Evolutionary conservation across 2,797 vertebrate genomes (phyloP).

Genomic region (Poeciliopsis gracilis): DNA sequence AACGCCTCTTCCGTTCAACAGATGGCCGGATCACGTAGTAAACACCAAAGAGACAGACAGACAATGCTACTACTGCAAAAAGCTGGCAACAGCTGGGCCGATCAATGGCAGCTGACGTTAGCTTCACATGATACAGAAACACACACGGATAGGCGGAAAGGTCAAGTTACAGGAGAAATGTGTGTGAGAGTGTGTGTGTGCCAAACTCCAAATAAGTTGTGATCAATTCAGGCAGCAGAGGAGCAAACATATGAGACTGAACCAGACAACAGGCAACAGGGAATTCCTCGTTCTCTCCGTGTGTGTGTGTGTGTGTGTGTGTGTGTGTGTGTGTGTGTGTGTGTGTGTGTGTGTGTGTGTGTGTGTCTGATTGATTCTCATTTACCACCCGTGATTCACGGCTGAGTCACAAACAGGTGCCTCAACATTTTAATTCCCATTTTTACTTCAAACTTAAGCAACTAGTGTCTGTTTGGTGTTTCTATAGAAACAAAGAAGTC

Average conservation of each 20-base stretch:
- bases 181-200: background rate
- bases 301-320: background rate
- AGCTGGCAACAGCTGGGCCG: constrained; percentile 43
- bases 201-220: constrained; percentile 24
- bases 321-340: background rate
- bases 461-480: constrained; percentile 22
- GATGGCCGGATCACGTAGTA: constrained; percentile 15
- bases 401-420: constrained; percentile 72
- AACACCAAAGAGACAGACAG: constrained; percentile 5
- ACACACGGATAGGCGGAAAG: background rate
- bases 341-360: constrained; percentile 3
- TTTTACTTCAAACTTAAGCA: constrained; percentile 4
- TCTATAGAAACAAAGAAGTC: constrained; percentile 26
- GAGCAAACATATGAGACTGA: constrained; percentile 31
- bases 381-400: constrained; percentile 50
- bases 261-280: constrained; percentile 38
- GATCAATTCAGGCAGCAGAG: constrained; percentile 41
- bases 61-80: constrained; percentile 17
- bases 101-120: constrained; percentile 28
- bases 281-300: constrained; percentile 51
- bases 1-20: constrained; percentile 23
- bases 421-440: constrained; percentile 9
- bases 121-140: constrained; percentile 16
- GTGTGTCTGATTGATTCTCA: constrained; percentile 23
- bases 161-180: background rate